Evolutionary conservation across 2,888 invertebrate species (phyloP), one percentile per base, ranked within the genome.

Genomic region (Standfussiana lucernea): DNA sequence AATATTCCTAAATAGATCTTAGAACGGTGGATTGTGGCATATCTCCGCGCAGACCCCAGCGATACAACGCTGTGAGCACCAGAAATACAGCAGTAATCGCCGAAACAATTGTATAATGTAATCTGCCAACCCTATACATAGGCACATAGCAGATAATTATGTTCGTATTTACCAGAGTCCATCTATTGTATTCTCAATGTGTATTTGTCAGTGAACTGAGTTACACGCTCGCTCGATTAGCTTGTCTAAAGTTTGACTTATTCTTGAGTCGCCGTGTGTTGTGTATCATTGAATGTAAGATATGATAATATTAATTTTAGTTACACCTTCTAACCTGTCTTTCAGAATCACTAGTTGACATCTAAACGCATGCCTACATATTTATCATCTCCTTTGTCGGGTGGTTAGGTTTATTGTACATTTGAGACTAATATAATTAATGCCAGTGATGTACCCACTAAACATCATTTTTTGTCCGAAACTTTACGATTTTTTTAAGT

Each of bases 251-350:
- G 42, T 7, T 50, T 21, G 18, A 65, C 15, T n/a, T 79, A 18
- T 64, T 77, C 32, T 65, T 42, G 56, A 35, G 50, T 64, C 1
- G n/a, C 15, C 3, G n/a, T 15, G 5, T 21, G 56, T n/a, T n/a
- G n/a, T n/a, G n/a, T n/a, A n/a, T 40, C 35, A 50, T 71, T 21
- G 1, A 53, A 65, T n/a, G 82, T 78, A 59, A 79, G 78, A 21
- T 47, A n/a, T n/a, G 47, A 10, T 42, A n/a, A 11, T 11, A 35
- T 50, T 5, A 45, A 6, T 32, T 47, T 21, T 69, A 7, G 15
- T 35, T 40, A 37, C 6, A 45, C 18, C 24, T 21, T 28, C 0
- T 10, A 1, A n/a, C 7, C 1, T 32, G 2, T 11, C 2, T 18
- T 6, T 35, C n/a, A 42, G 15, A 32, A 37, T 37, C 24, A 13